Evolutionary conservation across 2,113 vertebrate genomes (phyloP).

Genomic region (Acinonyx jubatus): DNA sequence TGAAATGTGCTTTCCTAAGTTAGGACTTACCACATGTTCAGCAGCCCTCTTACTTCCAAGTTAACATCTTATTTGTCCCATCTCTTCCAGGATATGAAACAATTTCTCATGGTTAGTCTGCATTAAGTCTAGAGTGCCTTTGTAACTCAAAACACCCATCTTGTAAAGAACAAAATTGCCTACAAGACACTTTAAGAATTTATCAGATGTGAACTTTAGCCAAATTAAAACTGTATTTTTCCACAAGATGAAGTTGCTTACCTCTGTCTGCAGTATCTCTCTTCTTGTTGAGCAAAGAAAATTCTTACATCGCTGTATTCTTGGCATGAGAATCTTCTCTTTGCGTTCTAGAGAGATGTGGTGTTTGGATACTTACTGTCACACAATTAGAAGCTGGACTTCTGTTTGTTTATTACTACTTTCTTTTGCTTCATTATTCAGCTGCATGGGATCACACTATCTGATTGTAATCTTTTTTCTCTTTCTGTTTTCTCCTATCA

Average conservation of each 20-base stretch:
- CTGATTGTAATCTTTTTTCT: neutral
- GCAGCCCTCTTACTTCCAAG: neutral
- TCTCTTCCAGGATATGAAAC: neutral
- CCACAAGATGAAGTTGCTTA: neutral
- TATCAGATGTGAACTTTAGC: neutral
- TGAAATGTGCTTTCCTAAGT: neutral
- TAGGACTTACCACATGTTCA: neutral
- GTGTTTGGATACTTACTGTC: neutral
- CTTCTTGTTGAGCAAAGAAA: neutral
- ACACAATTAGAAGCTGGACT: neutral
- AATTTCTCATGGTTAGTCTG: neutral
- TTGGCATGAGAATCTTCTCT: neutral
- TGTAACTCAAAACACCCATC: neutral
- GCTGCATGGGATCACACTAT: neutral
- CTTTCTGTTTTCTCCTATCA: neutral
- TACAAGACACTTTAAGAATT: neutral
- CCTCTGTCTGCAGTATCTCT: neutral
- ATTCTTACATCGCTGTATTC: neutral
- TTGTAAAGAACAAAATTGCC: neutral
- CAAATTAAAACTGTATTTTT: neutral
- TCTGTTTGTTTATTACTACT: neutral
- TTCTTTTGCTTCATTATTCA: neutral
- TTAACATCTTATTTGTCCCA: neutral
- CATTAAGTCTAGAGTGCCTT: neutral
- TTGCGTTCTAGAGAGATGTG: neutral